A percentile compares a stretch with the other conserved stretches of the same genome.
These are phyloP conservation scores for Aegypius monachus DNA, from an alignment of 2,113 vertebrate species.

Conservation along the genomic window DNA sequence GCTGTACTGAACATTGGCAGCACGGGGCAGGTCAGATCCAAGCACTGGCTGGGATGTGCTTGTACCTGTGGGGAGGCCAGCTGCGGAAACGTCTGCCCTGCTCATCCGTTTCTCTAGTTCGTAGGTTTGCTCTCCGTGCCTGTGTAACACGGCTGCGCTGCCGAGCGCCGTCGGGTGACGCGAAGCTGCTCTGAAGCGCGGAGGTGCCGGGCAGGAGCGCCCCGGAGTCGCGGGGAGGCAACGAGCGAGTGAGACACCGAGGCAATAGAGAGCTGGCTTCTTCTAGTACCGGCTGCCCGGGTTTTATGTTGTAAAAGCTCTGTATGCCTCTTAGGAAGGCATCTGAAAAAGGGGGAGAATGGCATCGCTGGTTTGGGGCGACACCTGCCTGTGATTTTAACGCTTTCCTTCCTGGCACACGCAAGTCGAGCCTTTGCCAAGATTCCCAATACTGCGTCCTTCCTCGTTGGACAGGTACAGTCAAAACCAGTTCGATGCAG, in stretches of 20 bases:
- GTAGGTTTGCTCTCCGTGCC: not conserved
- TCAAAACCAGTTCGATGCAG: constrained; percentile 61
- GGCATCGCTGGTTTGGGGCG: not conserved
- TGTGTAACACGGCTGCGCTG: not conserved
- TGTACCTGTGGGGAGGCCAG: not conserved
- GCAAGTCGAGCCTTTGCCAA: not conserved
- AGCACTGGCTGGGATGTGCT: not conserved
- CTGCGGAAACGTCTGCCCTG: not conserved
- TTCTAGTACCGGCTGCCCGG: not conserved
- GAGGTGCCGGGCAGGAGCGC: not conserved
- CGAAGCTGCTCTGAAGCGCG: not conserved
- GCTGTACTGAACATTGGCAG: not conserved
- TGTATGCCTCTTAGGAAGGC: not conserved
- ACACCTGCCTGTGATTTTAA: not conserved
- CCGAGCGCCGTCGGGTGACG: not conserved
- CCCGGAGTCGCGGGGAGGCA: not conserved
- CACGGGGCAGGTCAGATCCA: not conserved
- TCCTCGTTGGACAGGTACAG: not conserved
- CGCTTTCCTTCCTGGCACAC: not conserved
- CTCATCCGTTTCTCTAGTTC: not conserved
- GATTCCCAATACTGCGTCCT: not conserved
- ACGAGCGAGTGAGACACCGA: not conserved
- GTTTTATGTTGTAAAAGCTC: not conserved
- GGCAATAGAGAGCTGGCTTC: not conserved
- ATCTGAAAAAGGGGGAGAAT: not conserved